Evolutionary conservation across 2,888 invertebrate genomes (phyloP).

Genomic region (Tromatobia lineatoria): DNA sequence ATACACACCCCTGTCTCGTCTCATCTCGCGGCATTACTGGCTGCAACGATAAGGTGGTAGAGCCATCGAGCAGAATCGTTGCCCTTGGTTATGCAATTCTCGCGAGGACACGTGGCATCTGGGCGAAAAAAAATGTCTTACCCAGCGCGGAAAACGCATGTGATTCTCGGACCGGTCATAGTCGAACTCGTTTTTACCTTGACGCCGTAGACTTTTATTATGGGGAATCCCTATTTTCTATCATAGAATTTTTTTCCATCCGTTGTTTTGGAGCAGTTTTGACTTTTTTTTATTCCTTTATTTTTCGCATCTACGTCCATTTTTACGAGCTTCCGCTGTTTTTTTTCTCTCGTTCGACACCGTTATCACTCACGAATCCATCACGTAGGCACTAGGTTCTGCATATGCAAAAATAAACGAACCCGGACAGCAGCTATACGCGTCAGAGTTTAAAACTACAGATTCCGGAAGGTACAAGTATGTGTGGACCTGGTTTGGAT

Average conservation of each 20-base stretch:
- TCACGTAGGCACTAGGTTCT: neutral
- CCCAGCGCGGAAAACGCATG: no score
- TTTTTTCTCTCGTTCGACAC: constrained; percentile 15
- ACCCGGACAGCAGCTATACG: constrained; percentile 2
- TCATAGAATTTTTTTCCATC: neutral
- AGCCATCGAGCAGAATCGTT: no score
- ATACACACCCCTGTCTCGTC: no score
- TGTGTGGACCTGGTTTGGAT: neutral
- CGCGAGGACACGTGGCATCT: no score
- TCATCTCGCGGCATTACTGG: no score
- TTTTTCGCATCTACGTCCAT: neutral
- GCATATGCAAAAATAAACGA: constrained; percentile 20
- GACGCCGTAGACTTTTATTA: no score
- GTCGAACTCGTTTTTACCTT: no score
- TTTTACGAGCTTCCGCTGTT: constrained; percentile 5
- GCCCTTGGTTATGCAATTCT: no score
- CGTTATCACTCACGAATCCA: constrained; percentile 19
- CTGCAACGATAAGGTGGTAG: no score
- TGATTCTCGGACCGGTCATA: no score
- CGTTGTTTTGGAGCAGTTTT: neutral
- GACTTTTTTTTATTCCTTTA: neutral
- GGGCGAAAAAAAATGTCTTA: no score
- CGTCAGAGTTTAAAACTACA: constrained; percentile 11
- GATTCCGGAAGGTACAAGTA: neutral
- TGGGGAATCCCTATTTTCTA: neutral